Conservation (phyloP, 2,113 vertebrate species). For the Vulpes ferrilata region DNA sequence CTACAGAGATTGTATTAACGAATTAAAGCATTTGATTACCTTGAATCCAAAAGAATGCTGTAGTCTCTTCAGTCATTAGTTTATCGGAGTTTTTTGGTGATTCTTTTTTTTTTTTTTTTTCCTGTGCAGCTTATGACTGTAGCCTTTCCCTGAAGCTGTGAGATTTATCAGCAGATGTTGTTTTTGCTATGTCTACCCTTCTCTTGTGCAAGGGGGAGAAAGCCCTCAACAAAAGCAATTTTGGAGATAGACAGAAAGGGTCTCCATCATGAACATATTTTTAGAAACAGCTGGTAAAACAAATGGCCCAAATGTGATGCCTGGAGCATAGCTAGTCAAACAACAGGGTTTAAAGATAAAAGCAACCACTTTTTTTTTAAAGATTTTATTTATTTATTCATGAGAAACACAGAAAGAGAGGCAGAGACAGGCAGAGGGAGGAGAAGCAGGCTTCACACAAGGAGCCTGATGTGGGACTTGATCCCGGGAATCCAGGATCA, state of each 20-base stretch:
- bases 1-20: conserved; percentile 51
- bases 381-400: too few species aligned
- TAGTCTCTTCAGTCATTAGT: conserved; percentile 70
- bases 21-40: conserved; percentile 83
- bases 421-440: too few species aligned
- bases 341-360: conserved; percentile 81
- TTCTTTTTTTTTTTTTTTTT: conserved; percentile 61
- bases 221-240: conserved; percentile 75
- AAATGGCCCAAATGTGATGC: conserved; percentile 82
- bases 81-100: not conserved
- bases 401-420: too few species aligned
- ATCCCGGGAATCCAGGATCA: too few species aligned
- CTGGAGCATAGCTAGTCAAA: conserved; percentile 81
- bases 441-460: too few species aligned
- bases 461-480: too few species aligned
- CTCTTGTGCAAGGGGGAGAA: conserved; percentile 70
- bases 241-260: conserved; percentile 59
- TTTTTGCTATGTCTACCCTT: conserved; percentile 79
- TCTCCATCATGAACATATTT: conserved; percentile 76
- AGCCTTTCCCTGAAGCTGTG: conserved; percentile 76
- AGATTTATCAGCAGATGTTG: conserved; percentile 81
- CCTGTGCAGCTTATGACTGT: conserved; percentile 41
- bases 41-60: conserved; percentile 76
- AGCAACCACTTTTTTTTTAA: conserved; percentile 31
- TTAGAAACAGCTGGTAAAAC: conserved; percentile 87